These are phyloP conservation scores for Scaptodrosophila lebanonensis DNA, from an alignment of 1,140 invertebrate species.

Conservation along the genomic window DNA sequence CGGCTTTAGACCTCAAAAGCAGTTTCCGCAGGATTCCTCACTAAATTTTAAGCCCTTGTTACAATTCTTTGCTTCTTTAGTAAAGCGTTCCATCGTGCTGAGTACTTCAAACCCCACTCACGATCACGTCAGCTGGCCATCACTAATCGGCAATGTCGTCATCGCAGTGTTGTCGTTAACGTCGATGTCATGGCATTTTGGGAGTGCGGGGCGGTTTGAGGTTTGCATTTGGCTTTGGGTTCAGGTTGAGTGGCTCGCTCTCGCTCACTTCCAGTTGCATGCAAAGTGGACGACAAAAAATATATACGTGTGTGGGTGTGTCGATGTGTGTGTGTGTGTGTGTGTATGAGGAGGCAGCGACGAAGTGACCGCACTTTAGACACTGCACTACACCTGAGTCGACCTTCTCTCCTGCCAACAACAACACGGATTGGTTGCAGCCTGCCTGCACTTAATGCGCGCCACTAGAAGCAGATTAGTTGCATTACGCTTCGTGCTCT, in stretches of 20 bases:
- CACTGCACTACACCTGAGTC: constrained; percentile 12
- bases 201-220: background rate
- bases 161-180: background rate
- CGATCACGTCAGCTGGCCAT: no score
- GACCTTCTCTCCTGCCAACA: background rate
- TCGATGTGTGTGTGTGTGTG: constrained; percentile 7
- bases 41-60: no score
- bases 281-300: constrained; percentile 43
- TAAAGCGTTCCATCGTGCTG: background rate
- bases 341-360: constrained; percentile 26
- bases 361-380: constrained; percentile 46
- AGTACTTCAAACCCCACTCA: no score
- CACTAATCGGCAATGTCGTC: no score
- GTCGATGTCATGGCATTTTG: constrained; percentile 12
- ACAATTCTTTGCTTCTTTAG: no score
- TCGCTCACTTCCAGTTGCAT: constrained; percentile 55
- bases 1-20: no score
- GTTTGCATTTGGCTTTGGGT: constrained; percentile 14
- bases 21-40: no score
- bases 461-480: constrained; percentile 74
- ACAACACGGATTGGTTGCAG: constrained; percentile 53
- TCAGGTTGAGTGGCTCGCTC: constrained; percentile 47
- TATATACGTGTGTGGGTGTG: background rate
- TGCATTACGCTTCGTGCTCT: constrained; percentile 39
- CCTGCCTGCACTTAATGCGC: constrained; percentile 74